phyloP scores from a whole-genome alignment of 2,888 invertebrate species.

The Petrolisthes cinctipes region DNA sequence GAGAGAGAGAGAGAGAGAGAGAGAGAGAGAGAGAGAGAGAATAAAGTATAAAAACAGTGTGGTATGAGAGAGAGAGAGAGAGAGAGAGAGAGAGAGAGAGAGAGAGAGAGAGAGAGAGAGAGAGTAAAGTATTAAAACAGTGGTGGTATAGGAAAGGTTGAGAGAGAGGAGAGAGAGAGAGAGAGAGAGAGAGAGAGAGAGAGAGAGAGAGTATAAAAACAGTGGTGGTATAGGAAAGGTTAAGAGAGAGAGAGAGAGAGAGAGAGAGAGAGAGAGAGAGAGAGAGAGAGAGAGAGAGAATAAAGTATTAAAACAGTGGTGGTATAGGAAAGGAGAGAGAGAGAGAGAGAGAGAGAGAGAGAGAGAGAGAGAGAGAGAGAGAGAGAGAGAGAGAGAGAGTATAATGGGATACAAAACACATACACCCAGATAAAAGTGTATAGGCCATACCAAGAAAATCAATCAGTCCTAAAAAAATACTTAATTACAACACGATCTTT shows the following conservation, averaged over 20 bases:
- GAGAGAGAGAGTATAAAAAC: neutral
- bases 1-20: neutral
- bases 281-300: neutral
- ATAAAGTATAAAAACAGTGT: neutral
- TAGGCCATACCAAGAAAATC: too few species aligned
- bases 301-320: neutral
- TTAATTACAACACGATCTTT: too few species aligned
- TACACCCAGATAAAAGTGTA: too few species aligned
- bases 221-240: neutral
- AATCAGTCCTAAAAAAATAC: too few species aligned
- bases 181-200: neutral
- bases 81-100: constrained; percentile 1
- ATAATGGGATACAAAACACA: too few species aligned
- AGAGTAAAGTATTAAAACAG: neutral
- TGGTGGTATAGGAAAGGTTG: neutral
- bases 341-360: too few species aligned
- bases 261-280: constrained; percentile 16
- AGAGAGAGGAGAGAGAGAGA: neutral
- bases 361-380: too few species aligned
- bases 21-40: constrained; percentile 21
- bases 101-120: neutral
- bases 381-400: too few species aligned
- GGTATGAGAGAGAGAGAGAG: constrained; percentile 12
- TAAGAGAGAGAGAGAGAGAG: constrained; percentile 14
- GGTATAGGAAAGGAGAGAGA: too few species aligned